These are phyloP conservation scores for Blennius ocellaris DNA, from an alignment of 2,113 vertebrate genomes.

Conservation along the genomic window DNA sequence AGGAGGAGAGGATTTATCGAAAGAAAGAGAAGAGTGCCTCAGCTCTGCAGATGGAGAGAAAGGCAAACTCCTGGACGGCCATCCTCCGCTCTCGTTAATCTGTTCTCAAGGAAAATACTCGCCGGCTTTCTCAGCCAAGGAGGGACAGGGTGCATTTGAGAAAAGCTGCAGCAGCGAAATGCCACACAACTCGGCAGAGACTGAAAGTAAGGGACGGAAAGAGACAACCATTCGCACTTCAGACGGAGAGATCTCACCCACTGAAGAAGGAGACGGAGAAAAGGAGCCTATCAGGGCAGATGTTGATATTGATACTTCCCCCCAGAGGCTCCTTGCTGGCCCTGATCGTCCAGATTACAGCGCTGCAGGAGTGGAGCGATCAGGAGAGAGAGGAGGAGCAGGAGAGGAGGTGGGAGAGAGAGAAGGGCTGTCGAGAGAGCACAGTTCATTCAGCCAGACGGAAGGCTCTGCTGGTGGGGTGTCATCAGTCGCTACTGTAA, in stretches of 20 bases:
- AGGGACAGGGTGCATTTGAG: conserved; percentile 55
- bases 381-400: conserved; percentile 46
- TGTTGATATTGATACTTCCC: conserved; percentile 56
- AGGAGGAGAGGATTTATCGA: conserved; percentile 31
- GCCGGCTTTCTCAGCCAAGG: conserved; percentile 63
- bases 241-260: conserved; percentile 48
- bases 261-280: conserved; percentile 64
- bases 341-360: conserved; percentile 67
- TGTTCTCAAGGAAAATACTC: conserved; percentile 62
- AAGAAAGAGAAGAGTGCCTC: conserved; percentile 43
- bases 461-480: conserved; percentile 67
- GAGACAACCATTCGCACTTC: conserved; percentile 43
- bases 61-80: conserved; percentile 46
- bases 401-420: conserved; percentile 58
- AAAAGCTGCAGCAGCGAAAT: conserved; percentile 73
- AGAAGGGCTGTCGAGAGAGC: conserved; percentile 63
- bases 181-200: conserved; percentile 74
- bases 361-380: conserved; percentile 61
- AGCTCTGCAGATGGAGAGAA: conserved; percentile 51
- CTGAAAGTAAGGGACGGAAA: conserved; percentile 60
- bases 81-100: conserved; percentile 60
- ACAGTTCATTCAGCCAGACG: conserved; percentile 75
- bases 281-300: conserved; percentile 60
- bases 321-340: conserved; percentile 58
- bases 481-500: conserved; percentile 72